Percentiles rank a stretch among this genome's conserved stretches.
Evolutionary conservation across 2,797 vertebrate species (phyloP).

Genomic region (Molossus alvarezi): DNA sequence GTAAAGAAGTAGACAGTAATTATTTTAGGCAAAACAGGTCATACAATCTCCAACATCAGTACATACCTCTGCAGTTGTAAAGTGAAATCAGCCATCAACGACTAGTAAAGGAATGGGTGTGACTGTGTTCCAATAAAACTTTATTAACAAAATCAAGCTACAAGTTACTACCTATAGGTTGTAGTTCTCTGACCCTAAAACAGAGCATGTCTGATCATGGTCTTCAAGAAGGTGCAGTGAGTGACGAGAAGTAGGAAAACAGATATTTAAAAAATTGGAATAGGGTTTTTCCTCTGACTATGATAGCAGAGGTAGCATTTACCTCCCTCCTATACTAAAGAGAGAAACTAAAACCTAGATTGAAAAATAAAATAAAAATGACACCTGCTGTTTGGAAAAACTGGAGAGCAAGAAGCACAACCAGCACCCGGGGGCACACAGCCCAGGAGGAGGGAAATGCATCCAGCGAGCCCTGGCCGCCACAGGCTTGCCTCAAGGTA

Average conservation of each 20-base stretch:
- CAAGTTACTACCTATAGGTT: neutral
- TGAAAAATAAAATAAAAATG: neutral
- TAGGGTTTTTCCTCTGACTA: neutral
- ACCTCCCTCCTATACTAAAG: neutral
- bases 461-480: neutral
- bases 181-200: neutral
- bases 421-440: no score
- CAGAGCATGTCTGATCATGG: neutral
- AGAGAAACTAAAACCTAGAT: neutral
- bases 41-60: neutral
- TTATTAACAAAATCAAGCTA: neutral
- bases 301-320: neutral
- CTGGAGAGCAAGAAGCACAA: neutral
- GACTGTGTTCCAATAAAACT: neutral
- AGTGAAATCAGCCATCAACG: neutral
- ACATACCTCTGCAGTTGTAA: neutral
- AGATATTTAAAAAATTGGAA: neutral
- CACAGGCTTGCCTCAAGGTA: rapidly evolving
- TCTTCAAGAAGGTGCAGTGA: neutral
- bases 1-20: neutral
- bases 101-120: neutral
- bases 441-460: neutral
- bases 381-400: neutral
- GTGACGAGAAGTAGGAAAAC: neutral
- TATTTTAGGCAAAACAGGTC: neutral